phyloP scores from a whole-genome alignment of 2,888 invertebrate species.

The Frankliniella intonsa region DNA sequence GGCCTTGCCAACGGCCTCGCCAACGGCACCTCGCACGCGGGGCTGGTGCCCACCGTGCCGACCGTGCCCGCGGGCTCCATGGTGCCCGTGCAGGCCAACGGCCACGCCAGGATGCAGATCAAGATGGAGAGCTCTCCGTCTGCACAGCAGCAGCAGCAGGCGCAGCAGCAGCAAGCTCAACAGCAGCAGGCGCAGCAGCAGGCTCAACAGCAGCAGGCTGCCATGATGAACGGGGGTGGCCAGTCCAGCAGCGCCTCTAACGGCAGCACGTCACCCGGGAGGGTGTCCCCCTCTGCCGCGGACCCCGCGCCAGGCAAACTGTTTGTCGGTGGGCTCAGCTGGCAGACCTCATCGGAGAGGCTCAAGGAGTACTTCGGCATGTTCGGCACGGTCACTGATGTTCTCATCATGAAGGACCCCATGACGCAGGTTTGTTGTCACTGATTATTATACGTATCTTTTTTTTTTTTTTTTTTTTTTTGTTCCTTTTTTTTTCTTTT shows the following conservation, averaged over 20 bases:
- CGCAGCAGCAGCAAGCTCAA: conserved; percentile 52
- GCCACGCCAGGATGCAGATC: conserved; percentile 34
- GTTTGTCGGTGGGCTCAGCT: conserved; percentile 86
- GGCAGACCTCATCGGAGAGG: conserved; percentile 90
- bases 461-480: conserved; percentile 32
- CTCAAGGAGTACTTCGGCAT: conserved; percentile 88
- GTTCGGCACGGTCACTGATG: conserved; percentile 87
- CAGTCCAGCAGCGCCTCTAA: conserved; percentile 54
- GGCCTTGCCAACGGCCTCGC: conserved; percentile 36
- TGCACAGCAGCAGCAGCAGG: conserved; percentile 32
- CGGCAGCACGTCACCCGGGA: conserved; percentile 52
- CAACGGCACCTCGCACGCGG: conserved; percentile 33
- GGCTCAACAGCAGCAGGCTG: conserved; percentile 45
- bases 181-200: conserved; percentile 47
- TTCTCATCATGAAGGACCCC: conserved; percentile 91
- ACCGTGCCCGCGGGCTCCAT: conserved; percentile 35
- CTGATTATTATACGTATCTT: conserved; percentile 35
- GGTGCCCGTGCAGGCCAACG: conserved; percentile 45
- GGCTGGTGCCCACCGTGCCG: conserved; percentile 35
- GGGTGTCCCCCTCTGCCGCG: conserved; percentile 46
- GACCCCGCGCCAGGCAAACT: conserved; percentile 79
- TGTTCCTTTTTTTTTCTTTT: too few relatives aligned
- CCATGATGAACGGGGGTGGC: conserved; percentile 40
- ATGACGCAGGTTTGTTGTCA: conserved; percentile 72
- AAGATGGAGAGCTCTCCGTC: conserved; percentile 22